These are phyloP conservation scores for Forbesichthys papilliferus DNA, from an alignment of 2,113 vertebrate genomes.

Conservation along the genomic window DNA sequence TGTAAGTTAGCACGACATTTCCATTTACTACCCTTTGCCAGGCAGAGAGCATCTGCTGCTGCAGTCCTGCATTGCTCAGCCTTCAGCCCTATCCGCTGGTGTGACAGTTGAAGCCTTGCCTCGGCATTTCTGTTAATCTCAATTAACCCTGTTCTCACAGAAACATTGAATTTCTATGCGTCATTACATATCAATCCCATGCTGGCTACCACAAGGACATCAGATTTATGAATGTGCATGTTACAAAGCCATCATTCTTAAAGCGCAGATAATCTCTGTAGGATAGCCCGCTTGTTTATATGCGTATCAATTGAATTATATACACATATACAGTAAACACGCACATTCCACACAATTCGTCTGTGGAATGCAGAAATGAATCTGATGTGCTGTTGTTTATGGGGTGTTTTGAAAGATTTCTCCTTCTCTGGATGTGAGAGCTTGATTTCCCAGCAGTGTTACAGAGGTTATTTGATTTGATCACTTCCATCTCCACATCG, in stretches of 20 bases:
- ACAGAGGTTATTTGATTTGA: slow-evolving; percentile 28
- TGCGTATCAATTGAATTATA: neutral
- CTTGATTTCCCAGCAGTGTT: slow-evolving; percentile 60
- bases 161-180: slow-evolving; percentile 9
- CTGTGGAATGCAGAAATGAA: neutral
- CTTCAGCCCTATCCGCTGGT: neutral
- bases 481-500: slow-evolving; percentile 11
- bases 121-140: neutral
- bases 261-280: neutral
- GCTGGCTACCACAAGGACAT: neutral
- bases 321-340: neutral
- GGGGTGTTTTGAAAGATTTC: slow-evolving; percentile 10
- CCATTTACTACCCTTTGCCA: neutral
- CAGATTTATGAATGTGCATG: slow-evolving; percentile 4
- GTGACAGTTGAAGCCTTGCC: slow-evolving; percentile 5
- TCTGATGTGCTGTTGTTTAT: slow-evolving; percentile 30
- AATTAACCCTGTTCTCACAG: neutral
- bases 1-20: neutral
- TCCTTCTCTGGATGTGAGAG: slow-evolving; percentile 17
- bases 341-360: slow-evolving; percentile 2
- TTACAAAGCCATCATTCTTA: neutral
- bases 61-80: neutral
- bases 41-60: slow-evolving; percentile 22
- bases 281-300: no score
- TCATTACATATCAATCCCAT: neutral